These are phyloP conservation scores for Cydia strobilella DNA, from an alignment of 1,140 invertebrate genomes.

Conservation along the genomic window DNA sequence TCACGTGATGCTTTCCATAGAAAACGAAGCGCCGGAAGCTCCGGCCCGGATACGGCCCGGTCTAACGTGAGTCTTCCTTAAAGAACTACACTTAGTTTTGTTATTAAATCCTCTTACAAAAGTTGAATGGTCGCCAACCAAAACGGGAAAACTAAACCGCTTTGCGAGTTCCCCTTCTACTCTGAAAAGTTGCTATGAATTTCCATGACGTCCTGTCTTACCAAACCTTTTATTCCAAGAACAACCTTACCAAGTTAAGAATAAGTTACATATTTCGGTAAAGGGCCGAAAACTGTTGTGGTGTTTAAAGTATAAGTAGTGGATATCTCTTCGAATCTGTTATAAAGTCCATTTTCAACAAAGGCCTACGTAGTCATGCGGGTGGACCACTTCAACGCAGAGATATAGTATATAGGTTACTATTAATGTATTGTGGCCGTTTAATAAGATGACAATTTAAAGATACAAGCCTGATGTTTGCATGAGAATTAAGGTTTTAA, in stretches of 20 bases:
- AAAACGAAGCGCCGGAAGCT: no score
- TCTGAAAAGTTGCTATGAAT: background rate
- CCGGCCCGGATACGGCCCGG: no score
- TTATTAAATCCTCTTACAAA: constrained; percentile 45
- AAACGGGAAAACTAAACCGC: constrained; percentile 41
- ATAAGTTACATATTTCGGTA: background rate
- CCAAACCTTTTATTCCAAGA: background rate
- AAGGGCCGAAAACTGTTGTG: background rate
- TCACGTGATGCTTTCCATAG: no score
- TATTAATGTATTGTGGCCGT: background rate
- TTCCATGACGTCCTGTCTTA: background rate
- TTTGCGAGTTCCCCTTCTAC: constrained; percentile 38
- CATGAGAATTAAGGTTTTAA: no score
- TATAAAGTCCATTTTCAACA: constrained; percentile 40
- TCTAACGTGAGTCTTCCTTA: no score
- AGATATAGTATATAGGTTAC: background rate
- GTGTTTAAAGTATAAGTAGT: background rate
- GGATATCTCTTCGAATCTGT: constrained; percentile 38
- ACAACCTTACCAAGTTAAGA: background rate
- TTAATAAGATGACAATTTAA: background rate
- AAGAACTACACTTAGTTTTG: constrained; percentile 24
- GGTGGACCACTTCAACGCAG: background rate
- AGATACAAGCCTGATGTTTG: no score
- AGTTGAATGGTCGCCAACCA: constrained; percentile 36
- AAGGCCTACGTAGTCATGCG: background rate